These are phyloP conservation scores for Cherax quadricarinatus DNA, from an alignment of 1,140 invertebrate genomes.

Conservation along the genomic window DNA sequence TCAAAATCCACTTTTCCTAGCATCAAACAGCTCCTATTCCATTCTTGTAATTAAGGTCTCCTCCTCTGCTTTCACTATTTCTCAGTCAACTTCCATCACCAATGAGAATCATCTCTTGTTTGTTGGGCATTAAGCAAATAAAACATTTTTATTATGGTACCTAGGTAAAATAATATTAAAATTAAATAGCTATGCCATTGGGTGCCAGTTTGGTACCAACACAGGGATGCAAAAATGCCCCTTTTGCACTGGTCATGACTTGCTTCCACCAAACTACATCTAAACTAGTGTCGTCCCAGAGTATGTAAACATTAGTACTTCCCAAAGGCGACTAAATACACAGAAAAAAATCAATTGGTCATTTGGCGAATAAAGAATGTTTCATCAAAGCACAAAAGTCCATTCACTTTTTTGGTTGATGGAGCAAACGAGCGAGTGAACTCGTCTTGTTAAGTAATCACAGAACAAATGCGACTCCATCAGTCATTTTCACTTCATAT, in stretches of 20 bases:
- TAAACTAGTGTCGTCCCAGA: slow-evolving; percentile 55
- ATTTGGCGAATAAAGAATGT: slow-evolving; percentile 59
- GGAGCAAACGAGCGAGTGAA: slow-evolving; percentile 51
- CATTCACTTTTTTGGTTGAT: slow-evolving; percentile 67
- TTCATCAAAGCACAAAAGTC: slow-evolving; percentile 43
- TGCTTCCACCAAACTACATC: slow-evolving; percentile 59
- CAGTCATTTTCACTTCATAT: slow-evolving; percentile 54
- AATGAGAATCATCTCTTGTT: slow-evolving; percentile 52
- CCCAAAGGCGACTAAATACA: slow-evolving; percentile 50
- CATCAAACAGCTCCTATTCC: neutral
- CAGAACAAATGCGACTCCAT: slow-evolving; percentile 59
- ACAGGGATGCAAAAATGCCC: slow-evolving; percentile 38
- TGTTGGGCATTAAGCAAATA: slow-evolving; percentile 52
- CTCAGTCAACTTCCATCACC: slow-evolving; percentile 18
- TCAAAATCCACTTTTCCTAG: slow-evolving; percentile 4
- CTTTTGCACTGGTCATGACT: slow-evolving; percentile 51
- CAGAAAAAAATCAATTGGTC: slow-evolving; percentile 47
- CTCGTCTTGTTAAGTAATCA: slow-evolving; percentile 61
- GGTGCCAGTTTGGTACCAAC: slow-evolving; percentile 55
- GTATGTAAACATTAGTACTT: slow-evolving; percentile 48
- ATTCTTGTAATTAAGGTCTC: neutral
- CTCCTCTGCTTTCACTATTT: slow-evolving; percentile 12
- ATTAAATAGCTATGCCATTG: slow-evolving; percentile 60
- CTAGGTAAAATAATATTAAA: slow-evolving; percentile 57
- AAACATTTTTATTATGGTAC: slow-evolving; percentile 18